Percentiles rank a stretch among this genome's conserved stretches.
These are phyloP conservation scores for Mystacides longicornis DNA, from an alignment of 2,888 invertebrate genomes.

Conservation along the genomic window DNA sequence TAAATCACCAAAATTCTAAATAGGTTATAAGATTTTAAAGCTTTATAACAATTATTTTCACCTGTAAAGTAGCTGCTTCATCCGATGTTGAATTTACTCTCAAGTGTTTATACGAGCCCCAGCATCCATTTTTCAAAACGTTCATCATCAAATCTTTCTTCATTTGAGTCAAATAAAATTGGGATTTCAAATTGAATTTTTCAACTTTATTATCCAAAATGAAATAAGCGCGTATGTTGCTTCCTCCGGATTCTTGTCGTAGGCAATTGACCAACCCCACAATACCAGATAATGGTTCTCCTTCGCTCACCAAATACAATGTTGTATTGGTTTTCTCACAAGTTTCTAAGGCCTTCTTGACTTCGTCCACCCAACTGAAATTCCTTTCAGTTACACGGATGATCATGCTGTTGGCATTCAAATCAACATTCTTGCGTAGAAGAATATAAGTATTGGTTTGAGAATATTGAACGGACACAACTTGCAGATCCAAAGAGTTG, in stretches of 20 bases:
- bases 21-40: neutral
- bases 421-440: conserved; percentile 48
- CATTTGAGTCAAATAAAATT: conserved; percentile 57
- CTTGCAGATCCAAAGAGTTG: conserved; percentile 40
- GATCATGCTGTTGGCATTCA: conserved; percentile 42
- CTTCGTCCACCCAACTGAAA: conserved; percentile 72
- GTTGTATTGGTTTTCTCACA: conserved; percentile 52
- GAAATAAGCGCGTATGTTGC: conserved; percentile 64
- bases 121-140: conserved; percentile 69
- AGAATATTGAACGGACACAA: conserved; percentile 57
- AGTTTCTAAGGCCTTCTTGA: conserved; percentile 68
- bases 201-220: conserved; percentile 57
- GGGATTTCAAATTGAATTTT: conserved; percentile 51
- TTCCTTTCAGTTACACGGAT: conserved; percentile 61
- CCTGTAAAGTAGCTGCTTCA: conserved; percentile 37
- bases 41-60: conserved; percentile 7
- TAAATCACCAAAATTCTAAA: no score
- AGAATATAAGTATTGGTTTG: conserved; percentile 59
- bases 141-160: conserved; percentile 78
- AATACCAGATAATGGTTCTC: conserved; percentile 65
- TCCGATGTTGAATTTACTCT: conserved; percentile 40
- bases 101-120: conserved; percentile 86
- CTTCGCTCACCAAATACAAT: conserved; percentile 62
- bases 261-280: conserved; percentile 88
- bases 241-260: conserved; percentile 78